phyloP scores from a whole-genome alignment of 64 coral and sea anemone species.

The Porites australiensis region DNA sequence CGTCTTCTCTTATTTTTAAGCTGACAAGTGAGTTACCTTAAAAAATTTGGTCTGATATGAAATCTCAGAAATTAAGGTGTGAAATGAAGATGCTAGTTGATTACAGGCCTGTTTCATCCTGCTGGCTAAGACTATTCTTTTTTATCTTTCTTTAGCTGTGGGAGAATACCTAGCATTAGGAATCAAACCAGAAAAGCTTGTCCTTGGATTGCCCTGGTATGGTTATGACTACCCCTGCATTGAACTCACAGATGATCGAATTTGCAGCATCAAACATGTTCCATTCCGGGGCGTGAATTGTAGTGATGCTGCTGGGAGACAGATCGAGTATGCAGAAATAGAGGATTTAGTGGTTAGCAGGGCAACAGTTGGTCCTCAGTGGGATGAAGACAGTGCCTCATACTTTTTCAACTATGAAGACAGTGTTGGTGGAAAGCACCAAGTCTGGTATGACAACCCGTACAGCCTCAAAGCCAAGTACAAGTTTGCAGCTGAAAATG shows the following conservation, averaged over 20 bases:
- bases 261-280: constrained; percentile 87
- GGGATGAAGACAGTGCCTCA: constrained; percentile 62
- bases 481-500: constrained; percentile 41
- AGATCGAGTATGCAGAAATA: constrained; percentile 88
- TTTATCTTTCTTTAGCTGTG: constrained; percentile 49
- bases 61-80: too few species aligned
- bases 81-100: too few species aligned
- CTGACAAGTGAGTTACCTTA: too few species aligned
- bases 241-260: constrained; percentile 3
- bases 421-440: constrained; percentile 64
- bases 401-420: constrained; percentile 86
- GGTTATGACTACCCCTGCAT: constrained; percentile 91
- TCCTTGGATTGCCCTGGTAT: constrained; percentile 96
- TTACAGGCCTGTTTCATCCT: too few species aligned
- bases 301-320: constrained; percentile 93
- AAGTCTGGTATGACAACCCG: constrained; percentile 89
- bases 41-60: too few species aligned
- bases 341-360: constrained; percentile 79
- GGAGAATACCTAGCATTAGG: constrained; percentile 74
- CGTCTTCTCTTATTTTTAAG: too few species aligned
- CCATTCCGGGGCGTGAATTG: constrained; percentile 95
- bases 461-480: constrained; percentile 75
- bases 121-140: too few species aligned
- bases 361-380: constrained; percentile 53
- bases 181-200: constrained; percentile 80